Base-by-base conservation (phyloP, 2,888 invertebrate genomes). In the Nemurella pictetii region DNA sequence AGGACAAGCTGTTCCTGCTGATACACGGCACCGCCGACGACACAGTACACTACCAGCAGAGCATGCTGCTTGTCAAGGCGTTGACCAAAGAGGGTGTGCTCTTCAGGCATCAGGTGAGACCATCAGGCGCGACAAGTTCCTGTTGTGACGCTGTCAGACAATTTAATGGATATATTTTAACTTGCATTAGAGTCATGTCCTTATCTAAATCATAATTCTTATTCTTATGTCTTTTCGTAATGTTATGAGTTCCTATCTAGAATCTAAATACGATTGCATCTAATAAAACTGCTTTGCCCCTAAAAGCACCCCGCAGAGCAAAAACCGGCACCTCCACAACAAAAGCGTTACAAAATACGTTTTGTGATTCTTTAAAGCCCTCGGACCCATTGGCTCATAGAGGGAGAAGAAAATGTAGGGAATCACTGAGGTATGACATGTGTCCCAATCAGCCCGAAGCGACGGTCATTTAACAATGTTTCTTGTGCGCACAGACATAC, bases 11-110 rank as follows among this genome's bases (percentile, higher is more conserved):
- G 87, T 93, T 95, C 88, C 89, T 94, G 84, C 88, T 94, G 27
- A 90, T 93, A 35, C 97, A 98, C 90, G 97, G 97, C 81, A 95
- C 96, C 0, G 96, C 96, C 7, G 98, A 98, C 91, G 93, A 94
- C 77, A 92, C 94, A 87, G 96, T 97, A 75, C 98, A 97, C 89
- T 95, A 96, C 88, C 96, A 96, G 89, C 97, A 98, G 90, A 94
- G 97, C 32, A 93, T 97, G 88, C 94, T 96, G 89, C 92, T 98
- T 80, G 95, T 96, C 20, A 93, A 95, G 86, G 95, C 97, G n/a
- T 92, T 98, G 83, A 94, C 96, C n/a, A 93, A 94, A 86, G 94
- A 95, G 86, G 94, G 95, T 85, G 95, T 98, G 5, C 92, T 96
- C 84, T 98, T 97, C 90, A 93, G 95, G 85, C 95, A 96, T 89